phyloP scores from a whole-genome alignment of 2,888 invertebrate genomes.

The Eremobia ochroleuca region DNA sequence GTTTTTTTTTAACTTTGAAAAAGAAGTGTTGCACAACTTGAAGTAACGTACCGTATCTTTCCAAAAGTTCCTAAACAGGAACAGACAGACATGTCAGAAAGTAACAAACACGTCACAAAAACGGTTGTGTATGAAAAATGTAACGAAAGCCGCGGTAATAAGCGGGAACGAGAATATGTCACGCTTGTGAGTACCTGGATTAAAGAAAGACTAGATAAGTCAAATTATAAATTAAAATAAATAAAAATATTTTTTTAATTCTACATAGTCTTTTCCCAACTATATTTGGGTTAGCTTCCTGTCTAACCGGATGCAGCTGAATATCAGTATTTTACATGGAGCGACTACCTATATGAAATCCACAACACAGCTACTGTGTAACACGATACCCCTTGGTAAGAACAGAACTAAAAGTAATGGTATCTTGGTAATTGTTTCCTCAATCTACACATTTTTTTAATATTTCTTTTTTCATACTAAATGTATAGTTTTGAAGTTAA shows the following conservation, averaged over 20 bases:
- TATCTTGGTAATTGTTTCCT: not conserved
- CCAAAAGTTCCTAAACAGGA: slow-evolving; percentile 4
- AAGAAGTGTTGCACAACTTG: not conserved
- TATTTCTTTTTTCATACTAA: no score
- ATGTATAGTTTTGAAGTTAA: no score
- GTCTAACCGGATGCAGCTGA: not conserved
- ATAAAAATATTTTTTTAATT: not conserved
- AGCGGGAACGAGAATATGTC: slow-evolving; percentile 27
- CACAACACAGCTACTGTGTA: not conserved
- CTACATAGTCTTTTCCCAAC: no score
- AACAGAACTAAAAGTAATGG: not conserved
- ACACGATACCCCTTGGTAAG: not conserved
- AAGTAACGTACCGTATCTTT: not conserved
- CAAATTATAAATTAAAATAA: not conserved
- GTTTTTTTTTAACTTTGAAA: not conserved
- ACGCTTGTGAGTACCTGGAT: not conserved
- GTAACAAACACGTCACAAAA: slow-evolving; percentile 21
- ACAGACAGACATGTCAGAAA: not conserved
- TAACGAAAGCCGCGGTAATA: slow-evolving; percentile 12
- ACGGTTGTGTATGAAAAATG: slow-evolving; percentile 26
- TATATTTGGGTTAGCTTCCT: no score
- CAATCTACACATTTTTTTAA: not conserved
- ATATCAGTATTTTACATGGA: not conserved
- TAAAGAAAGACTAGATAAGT: not conserved
- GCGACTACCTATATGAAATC: not conserved